Base-by-base conservation (phyloP, 2,113 vertebrate genomes). In the Eudyptes chrysolophus region DNA sequence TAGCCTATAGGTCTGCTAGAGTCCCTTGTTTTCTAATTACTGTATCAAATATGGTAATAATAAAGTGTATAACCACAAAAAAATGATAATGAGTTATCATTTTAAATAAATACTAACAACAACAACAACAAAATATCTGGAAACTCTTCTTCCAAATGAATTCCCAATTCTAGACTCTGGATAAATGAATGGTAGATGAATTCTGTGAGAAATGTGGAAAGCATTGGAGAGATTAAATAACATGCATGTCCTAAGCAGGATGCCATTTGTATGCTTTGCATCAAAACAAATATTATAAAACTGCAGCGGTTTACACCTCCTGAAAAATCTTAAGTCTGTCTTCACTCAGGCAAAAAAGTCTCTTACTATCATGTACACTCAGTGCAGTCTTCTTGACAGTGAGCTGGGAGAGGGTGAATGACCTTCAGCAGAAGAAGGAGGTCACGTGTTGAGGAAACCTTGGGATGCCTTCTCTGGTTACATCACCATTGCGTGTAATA, bases 71-170 rank as follows among this genome's bases (percentile, higher is more conserved):
- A 75, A 1, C 0, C 3, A 32, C 3, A 25, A 90, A 87, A 2
- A 2, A 1, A 2, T 2, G 6, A 21, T 4, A 64, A 16, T 18
- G 16, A 55, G 25, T 85, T 84, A 27, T 46, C 0, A 25, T 79
- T 66, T 76, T 2, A 60, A 86, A 58, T 48, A n/a, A 92, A 82
- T 17, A 25, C 27, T 40, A 69, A 27, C 17, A 60, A 29, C 27
- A 38, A 24, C 16, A 52, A 14, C 34, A 38, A 34, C 4, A 62
- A 54, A 20, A 11, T 18, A 40, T 40, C 20, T 58, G 19, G 26
- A 90, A 92, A 75, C 13, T 36, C 21, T 62, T 21, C 14, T 70
- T 70, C 11, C 34, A 44, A 46, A 58, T 32, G 3, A 36, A 65
- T 40, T 79, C 18, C 11, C 8, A 42, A 1, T 54, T 91, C 21